These are phyloP conservation scores for Cantharis nigra DNA, from an alignment of 2,888 invertebrate species.

Conservation along the genomic window DNA sequence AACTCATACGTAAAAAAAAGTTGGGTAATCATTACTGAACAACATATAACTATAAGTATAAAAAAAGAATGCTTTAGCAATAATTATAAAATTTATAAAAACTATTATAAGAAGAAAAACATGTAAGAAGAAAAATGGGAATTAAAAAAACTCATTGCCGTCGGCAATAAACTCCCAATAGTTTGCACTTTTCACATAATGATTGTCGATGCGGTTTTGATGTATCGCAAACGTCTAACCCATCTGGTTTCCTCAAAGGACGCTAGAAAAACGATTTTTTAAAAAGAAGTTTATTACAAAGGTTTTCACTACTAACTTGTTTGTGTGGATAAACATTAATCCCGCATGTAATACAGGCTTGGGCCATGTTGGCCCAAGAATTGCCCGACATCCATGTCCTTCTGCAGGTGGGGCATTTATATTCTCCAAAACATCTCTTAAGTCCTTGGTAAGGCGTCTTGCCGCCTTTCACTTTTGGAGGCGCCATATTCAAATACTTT, in stretches of 20 bases:
- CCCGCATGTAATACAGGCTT: constrained; percentile 91
- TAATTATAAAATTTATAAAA: no score
- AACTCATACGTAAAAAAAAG: neutral
- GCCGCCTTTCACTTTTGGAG: no score
- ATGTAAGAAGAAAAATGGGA: no score
- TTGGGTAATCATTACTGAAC: neutral
- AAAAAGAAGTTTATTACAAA: neutral
- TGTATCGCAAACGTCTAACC: constrained; percentile 86
- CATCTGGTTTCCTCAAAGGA: constrained; percentile 85
- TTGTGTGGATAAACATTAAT: constrained; percentile 91
- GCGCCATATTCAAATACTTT: no score
- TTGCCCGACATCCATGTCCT: constrained; percentile 93
- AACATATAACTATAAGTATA: neutral
- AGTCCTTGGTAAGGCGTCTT: constrained; percentile 89
- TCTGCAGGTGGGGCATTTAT: constrained; percentile 89
- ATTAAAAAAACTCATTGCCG: constrained; percentile 49
- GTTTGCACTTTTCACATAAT: constrained; percentile 85
- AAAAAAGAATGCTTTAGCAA: neutral
- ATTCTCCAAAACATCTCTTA: constrained; percentile 89
- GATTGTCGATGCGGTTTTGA: constrained; percentile 88
- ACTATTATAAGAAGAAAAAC: no score
- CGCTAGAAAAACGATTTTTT: constrained; percentile 63
- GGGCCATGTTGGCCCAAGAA: constrained; percentile 90
- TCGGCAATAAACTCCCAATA: constrained; percentile 84
- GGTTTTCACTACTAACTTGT: constrained; percentile 64